Percentiles rank a stretch among this genome's conserved stretches.
Evolutionary conservation across 2,888 invertebrate genomes (phyloP).

Genomic region (Pristionchus arcanus): DNA sequence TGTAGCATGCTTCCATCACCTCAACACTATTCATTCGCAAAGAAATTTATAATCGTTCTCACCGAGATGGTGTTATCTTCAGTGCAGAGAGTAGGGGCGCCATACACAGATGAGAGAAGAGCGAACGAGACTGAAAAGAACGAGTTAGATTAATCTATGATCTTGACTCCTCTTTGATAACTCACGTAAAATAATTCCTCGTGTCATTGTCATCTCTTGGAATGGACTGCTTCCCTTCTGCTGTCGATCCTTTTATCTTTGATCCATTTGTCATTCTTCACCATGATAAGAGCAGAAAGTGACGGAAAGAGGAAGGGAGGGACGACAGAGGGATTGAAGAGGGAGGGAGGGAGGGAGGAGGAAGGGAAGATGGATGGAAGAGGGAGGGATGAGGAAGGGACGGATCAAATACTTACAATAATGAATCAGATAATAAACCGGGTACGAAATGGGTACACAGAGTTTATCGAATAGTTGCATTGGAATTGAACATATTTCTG

Average conservation of each 20-base stretch:
- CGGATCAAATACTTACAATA: neutral
- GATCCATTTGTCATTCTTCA: neutral
- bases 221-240: neutral
- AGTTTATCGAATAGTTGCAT: neutral
- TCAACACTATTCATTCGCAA: neutral
- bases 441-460: too few relatives aligned
- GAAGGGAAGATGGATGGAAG: neutral
- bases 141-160: neutral
- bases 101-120: neutral
- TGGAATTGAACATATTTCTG: neutral
- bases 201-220: neutral
- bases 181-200: neutral
- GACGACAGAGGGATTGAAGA: neutral
- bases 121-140: neutral
- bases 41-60: neutral
- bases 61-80: neutral
- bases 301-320: neutral
- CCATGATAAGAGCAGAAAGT: slow-evolving; percentile 25
- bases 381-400: too few relatives aligned
- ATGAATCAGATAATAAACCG: too few relatives aligned
- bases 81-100: neutral
- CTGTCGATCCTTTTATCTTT: neutral
- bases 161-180: neutral
- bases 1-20: slow-evolving; percentile 22
- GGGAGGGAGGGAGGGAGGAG: neutral